Evolutionary conservation across 2,888 invertebrate genomes (phyloP).

Genomic region (Cheilosia impressa): DNA sequence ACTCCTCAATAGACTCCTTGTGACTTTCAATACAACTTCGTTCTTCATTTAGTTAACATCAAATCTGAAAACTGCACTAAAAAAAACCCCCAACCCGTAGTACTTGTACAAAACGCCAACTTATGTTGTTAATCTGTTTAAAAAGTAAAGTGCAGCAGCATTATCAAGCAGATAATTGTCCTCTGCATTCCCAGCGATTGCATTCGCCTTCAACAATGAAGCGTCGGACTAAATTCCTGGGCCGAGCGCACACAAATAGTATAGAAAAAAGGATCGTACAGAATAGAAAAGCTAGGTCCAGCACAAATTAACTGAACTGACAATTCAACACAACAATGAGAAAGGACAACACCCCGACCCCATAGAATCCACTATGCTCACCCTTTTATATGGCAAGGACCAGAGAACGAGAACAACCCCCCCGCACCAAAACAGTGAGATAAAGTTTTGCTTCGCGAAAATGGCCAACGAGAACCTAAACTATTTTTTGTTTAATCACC

Average conservation of each 20-base stretch:
- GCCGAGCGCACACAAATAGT: constrained; percentile 22
- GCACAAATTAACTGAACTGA: constrained; percentile 72
- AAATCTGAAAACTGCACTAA: constrained; percentile 35
- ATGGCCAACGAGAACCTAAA: constrained; percentile 74
- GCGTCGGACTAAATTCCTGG: constrained; percentile 49
- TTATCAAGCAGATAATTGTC: constrained; percentile 74
- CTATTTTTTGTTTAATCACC: constrained; percentile 74
- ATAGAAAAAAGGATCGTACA: constrained; percentile 28
- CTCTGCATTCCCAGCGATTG: constrained; percentile 64
- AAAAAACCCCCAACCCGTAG: neutral
- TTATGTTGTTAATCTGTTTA: constrained; percentile 74
- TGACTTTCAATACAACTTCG: constrained; percentile 66
- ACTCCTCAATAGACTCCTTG: constrained; percentile 37
- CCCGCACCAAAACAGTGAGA: constrained; percentile 33
- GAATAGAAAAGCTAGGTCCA: constrained; percentile 63
- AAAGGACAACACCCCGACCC: constrained; percentile 51
- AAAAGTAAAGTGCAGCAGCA: constrained; percentile 70
- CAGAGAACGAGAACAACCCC: constrained; percentile 1
- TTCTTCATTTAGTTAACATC: constrained; percentile 50
- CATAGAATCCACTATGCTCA: neutral
- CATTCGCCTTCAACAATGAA: constrained; percentile 47
- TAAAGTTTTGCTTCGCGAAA: constrained; percentile 70
- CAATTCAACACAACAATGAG: constrained; percentile 70
- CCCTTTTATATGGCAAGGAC: constrained; percentile 12
- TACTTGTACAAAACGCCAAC: constrained; percentile 61